These are phyloP conservation scores for Folsomia candida DNA, from an alignment of 2,888 invertebrate species.

Conservation along the genomic window DNA sequence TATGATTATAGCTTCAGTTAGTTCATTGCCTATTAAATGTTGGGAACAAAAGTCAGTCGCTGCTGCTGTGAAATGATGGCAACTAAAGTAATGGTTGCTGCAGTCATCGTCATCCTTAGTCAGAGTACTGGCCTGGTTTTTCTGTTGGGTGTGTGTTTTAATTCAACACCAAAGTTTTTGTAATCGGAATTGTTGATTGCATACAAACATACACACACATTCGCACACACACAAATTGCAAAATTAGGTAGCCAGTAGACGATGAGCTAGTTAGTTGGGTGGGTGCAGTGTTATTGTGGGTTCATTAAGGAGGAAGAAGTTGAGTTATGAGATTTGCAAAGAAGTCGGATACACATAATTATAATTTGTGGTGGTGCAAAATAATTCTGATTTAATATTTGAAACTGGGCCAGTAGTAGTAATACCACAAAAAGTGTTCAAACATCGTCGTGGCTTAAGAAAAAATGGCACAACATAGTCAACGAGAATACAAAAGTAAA, in stretches of 20 bases:
- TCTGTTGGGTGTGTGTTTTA: neutral
- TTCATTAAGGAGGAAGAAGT: neutral
- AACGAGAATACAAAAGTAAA: slow-evolving; percentile 33
- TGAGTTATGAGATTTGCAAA: neutral
- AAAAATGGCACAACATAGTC: slow-evolving; percentile 14
- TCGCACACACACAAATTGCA: neutral
- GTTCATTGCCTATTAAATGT: neutral
- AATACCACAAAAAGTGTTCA: neutral
- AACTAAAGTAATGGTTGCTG: neutral
- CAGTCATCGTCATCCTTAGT: neutral
- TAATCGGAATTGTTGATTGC: neutral
- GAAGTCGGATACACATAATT: neutral
- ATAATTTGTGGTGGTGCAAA: neutral
- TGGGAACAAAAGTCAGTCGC: neutral
- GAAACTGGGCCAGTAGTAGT: neutral
- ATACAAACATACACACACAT: too few relatives aligned
- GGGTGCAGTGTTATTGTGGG: neutral
- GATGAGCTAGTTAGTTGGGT: neutral
- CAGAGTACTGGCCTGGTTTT: neutral
- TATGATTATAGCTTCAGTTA: neutral
- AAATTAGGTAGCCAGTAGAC: neutral
- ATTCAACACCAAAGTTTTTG: neutral
- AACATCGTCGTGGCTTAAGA: neutral
- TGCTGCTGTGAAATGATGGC: neutral
- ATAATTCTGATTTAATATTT: too few relatives aligned